Evolutionary conservation across 2,113 vertebrate genomes (phyloP).

Genomic region (Nipponia nippon): DNA sequence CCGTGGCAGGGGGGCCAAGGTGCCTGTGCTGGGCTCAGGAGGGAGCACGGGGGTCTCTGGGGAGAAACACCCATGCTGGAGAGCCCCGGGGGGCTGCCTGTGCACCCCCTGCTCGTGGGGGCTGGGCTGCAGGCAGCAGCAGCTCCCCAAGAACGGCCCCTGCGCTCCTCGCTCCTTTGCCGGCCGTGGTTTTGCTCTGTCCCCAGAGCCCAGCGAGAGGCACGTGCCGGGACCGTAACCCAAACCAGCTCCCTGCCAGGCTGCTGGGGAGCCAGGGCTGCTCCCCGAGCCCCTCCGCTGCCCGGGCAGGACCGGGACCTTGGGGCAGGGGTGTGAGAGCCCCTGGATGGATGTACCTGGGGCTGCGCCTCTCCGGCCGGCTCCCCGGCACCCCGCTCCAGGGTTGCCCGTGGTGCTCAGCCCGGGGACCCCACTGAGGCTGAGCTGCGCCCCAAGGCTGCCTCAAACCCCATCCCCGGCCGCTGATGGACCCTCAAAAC

Average conservation of each 20-base stretch:
- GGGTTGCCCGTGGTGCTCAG: too few species aligned
- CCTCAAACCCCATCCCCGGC: not conserved
- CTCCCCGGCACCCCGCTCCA: not conserved
- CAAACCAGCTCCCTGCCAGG: not conserved
- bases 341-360: not conserved
- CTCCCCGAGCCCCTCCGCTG: not conserved
- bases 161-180: not conserved
- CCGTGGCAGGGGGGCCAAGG: not conserved
- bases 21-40: not conserved
- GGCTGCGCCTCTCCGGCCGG: not conserved
- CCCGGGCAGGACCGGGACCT: not conserved
- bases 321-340: not conserved
- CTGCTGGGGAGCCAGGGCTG: not conserved
- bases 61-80: not conserved
- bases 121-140: not conserved
- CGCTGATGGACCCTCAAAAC: not conserved
- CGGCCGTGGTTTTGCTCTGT: not conserved
- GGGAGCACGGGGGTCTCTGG: not conserved
- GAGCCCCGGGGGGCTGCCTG: not conserved
- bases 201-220: not conserved
- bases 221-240: not conserved
- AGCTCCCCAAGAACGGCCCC: not conserved
- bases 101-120: not conserved
- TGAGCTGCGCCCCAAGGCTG: not conserved
- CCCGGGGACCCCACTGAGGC: not conserved